phyloP scores from a whole-genome alignment of 53 echinoderm and acorn worm species.

The Astropecten irregularis region DNA sequence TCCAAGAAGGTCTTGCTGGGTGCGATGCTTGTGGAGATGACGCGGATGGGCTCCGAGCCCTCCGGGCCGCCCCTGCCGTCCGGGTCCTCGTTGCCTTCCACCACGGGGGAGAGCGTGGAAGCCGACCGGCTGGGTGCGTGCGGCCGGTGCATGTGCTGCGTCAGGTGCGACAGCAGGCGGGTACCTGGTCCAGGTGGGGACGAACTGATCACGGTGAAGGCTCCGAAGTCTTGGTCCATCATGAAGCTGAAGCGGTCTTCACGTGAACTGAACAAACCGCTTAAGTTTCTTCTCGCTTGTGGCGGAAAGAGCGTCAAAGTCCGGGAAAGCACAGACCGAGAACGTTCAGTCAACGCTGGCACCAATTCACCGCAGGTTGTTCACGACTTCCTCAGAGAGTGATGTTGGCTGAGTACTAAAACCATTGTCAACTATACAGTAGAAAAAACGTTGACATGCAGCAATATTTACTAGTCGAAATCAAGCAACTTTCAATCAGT shows the following conservation, averaged over 20 bases:
- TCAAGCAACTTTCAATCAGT: too few relatives aligned
- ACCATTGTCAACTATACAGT: too few relatives aligned
- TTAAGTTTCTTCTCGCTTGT: neutral
- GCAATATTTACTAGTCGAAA: too few relatives aligned
- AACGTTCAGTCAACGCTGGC: too few relatives aligned
- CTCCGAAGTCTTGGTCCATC: slow-evolving; percentile 14
- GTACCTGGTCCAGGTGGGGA: neutral
- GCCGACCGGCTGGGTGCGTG: neutral
- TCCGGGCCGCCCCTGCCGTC: neutral
- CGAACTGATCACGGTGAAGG: neutral
- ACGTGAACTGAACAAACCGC: neutral
- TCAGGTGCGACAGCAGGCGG: neutral
- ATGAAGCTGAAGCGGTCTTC: neutral
- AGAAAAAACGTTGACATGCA: too few relatives aligned
- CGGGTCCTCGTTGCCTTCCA: slow-evolving; percentile 15
- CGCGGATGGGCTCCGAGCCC: neutral
- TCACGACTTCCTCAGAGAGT: too few relatives aligned
- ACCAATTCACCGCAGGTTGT: too few relatives aligned
- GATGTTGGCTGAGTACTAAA: too few relatives aligned
- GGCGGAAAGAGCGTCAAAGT: too few relatives aligned
- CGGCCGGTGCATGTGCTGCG: neutral
- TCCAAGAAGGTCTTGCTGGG: slow-evolving; percentile 30
- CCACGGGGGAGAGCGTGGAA: slow-evolving; percentile 19
- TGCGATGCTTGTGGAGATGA: slow-evolving; percentile 4
- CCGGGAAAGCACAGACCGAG: too few relatives aligned